Evolutionary conservation across 2,888 invertebrate species (phyloP).

Genomic region (Sialis fuliginosa): DNA sequence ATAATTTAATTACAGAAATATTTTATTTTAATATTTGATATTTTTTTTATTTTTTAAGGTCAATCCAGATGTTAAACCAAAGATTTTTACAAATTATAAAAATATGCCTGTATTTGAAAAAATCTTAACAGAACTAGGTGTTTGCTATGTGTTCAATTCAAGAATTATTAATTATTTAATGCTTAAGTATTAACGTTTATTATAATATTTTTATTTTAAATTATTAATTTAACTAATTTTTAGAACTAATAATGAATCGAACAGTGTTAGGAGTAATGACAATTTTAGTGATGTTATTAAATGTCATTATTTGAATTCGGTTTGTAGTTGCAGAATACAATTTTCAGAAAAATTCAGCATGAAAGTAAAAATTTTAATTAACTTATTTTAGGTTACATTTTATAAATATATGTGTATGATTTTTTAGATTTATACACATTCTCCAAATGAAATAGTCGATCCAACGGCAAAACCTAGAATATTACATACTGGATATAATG

Average conservation of each 20-base stretch:
- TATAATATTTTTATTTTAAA: background rate
- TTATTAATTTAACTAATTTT: background rate
- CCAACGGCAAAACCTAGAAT: constrained; percentile 17
- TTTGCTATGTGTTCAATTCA: constrained; percentile 45
- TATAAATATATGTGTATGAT: background rate
- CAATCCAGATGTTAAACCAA: constrained; percentile 26
- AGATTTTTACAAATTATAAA: constrained; percentile 28
- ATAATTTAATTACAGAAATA: background rate
- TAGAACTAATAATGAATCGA: too few relatives aligned
- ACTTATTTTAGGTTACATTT: background rate
- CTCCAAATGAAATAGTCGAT: constrained; percentile 37
- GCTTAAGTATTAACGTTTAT: constrained; percentile 21
- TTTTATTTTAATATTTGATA: too few relatives aligned
- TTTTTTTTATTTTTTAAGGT: constrained; percentile 24
- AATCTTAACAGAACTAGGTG: constrained; percentile 46
- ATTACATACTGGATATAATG: constrained; percentile 23
- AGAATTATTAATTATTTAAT: constrained; percentile 30
- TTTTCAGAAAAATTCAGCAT: constrained; percentile 21
- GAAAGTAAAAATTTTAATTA: constrained; percentile 16
- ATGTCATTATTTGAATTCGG: constrained; percentile 27
- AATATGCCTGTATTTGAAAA: constrained; percentile 25
- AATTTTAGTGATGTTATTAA: constrained; percentile 11
- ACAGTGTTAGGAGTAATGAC: background rate
- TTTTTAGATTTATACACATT: constrained; percentile 37
- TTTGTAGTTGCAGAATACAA: constrained; percentile 28